Base-by-base conservation (phyloP, 1,140 invertebrate genomes). In the Meteorus sp. region DNA sequence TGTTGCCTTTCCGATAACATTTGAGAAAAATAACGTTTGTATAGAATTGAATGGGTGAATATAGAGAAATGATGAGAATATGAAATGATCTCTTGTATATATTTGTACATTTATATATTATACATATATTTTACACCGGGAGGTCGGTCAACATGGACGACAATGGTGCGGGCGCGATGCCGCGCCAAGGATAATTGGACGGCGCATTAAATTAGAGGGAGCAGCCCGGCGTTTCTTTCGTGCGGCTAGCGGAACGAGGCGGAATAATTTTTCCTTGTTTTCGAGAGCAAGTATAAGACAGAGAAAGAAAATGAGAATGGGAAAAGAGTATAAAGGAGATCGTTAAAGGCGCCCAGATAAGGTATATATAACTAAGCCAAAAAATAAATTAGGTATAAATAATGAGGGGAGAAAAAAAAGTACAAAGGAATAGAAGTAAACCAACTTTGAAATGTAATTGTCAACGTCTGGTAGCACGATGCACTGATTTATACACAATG, bases 221-320 rank as follows among this genome's bases (percentile, higher is more conserved):
- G 41, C 50, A 39, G 23, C 13, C 29, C 1, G 41, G 35, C 9
- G n/a, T 39, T 50, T 65, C 62, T 67, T 65, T 55, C 33, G 62
- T 55, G 60, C 58, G 59, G 50, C 59, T 9, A 61, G 56, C 56
- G 51, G 56, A 62, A 62, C 60, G 56, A 62, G 56, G 60, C 60
- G 60, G 57, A 59, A 62, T 59, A 62, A 62, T 62, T 62, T n/a
- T 62, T 62, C 50, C 60, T 62, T 62, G 60, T 59, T 62, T 59
- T 59, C 56, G 51, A 62, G 60, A 25, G 56, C 37, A 37, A 43
- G 41, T 29, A 1, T n/a, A 48, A 13, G 27, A 41, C 19, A 20
- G 17, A 27, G 23, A 22, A 25, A 35, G 19, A 15, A 13, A 35
- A 52, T 11, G 31, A 22, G 50, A 52, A 20, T n/a, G 4, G 9